Evolutionary conservation across 2,888 invertebrate genomes (phyloP).

Genomic region (Drosophila conformis): DNA sequence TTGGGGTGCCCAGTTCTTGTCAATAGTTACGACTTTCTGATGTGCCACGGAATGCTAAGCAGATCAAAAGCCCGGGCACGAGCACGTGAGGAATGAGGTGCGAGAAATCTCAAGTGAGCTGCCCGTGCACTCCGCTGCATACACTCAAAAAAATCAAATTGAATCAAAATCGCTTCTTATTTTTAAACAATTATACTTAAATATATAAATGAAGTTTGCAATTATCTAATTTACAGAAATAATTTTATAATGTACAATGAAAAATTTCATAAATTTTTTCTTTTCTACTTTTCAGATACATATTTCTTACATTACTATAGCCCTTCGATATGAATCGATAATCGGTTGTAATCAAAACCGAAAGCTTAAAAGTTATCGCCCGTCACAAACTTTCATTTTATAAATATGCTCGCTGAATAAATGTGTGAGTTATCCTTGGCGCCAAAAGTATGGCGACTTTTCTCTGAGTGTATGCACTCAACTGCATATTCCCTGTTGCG

Average conservation of each 20-base stretch:
- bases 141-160: conserved; percentile 3
- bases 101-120: conserved; percentile 75
- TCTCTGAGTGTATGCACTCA: neutral
- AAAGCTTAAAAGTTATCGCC: neutral
- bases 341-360: neutral
- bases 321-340: neutral
- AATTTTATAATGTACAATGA: neutral
- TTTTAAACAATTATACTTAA: neutral
- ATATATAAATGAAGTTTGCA: neutral
- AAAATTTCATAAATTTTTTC: neutral
- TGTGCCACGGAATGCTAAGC: conserved; percentile 78
- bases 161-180: neutral
- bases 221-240: neutral
- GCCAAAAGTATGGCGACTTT: neutral
- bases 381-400: neutral
- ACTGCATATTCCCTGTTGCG: conserved; percentile 1
- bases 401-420: neutral
- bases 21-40: conserved; percentile 76
- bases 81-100: conserved; percentile 58
- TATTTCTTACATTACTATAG: too few relatives aligned
- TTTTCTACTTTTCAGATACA: neutral
- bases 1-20: conserved; percentile 58
- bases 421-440: neutral
- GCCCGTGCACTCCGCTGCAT: conserved; percentile 52
- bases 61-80: conserved; percentile 70